Evolutionary conservation across 2,113 vertebrate genomes (phyloP).

Genomic region (Butorides virescens): DNA sequence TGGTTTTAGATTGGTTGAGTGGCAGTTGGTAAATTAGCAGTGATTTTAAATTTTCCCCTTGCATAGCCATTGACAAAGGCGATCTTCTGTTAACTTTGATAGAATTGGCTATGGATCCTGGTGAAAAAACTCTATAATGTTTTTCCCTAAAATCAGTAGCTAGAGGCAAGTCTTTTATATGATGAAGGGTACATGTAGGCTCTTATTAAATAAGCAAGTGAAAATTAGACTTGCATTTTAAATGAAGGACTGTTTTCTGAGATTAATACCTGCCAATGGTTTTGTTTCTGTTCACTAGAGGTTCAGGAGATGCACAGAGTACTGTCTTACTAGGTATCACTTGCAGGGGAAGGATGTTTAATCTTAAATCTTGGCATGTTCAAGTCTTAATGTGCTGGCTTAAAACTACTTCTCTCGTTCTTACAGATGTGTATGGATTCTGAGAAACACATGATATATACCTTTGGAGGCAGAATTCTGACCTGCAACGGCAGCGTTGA

Average conservation of each 20-base stretch:
- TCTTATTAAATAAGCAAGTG: background rate
- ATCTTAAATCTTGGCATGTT: background rate
- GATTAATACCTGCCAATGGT: background rate
- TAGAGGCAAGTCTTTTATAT: background rate
- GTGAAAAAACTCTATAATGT: background rate
- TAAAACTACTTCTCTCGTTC: background rate
- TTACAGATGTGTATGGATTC: slow-evolving; percentile 99
- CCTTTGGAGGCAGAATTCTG: slow-evolving; percentile 95
- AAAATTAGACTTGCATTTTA: background rate
- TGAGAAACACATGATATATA: slow-evolving; percentile 99
- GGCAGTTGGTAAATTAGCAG: background rate
- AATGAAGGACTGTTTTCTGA: background rate
- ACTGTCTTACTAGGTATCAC: background rate
- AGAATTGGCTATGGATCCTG: background rate
- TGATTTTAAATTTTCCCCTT: background rate
- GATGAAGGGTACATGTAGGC: background rate
- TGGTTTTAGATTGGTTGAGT: background rate
- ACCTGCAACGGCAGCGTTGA: slow-evolving; percentile 95
- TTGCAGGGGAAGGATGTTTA: background rate
- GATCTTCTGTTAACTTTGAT: background rate
- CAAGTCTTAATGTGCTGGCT: background rate
- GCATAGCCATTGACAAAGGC: background rate
- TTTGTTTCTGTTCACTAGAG: background rate
- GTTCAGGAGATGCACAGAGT: background rate
- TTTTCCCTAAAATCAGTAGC: background rate